Evolutionary conservation across 2,113 vertebrate genomes (phyloP).

Genomic region (Casuarius casuarius): DNA sequence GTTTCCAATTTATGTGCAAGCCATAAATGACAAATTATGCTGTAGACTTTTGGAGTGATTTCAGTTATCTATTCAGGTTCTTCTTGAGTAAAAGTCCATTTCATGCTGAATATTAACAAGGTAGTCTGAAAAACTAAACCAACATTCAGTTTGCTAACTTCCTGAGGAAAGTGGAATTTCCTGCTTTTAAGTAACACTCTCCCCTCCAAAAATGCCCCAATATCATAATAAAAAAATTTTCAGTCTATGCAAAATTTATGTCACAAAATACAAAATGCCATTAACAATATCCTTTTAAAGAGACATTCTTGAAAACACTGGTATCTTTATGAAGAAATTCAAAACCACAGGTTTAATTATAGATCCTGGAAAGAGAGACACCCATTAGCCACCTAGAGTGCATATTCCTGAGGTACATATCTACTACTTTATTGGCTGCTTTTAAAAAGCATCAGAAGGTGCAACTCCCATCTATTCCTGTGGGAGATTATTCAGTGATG

Average conservation of each 20-base stretch:
- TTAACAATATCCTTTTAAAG: background rate
- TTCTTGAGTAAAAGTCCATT: background rate
- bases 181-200: background rate
- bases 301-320: background rate
- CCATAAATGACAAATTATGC: background rate
- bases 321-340: background rate
- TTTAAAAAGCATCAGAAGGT: background rate
- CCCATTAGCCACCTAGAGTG: background rate
- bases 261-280: background rate
- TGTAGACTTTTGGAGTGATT: background rate
- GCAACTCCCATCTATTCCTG: background rate
- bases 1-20: background rate
- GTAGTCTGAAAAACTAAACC: background rate
- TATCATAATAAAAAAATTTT: background rate
- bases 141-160: background rate
- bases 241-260: background rate
- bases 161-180: background rate
- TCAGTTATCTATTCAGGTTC: background rate
- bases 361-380: background rate
- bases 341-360: background rate
- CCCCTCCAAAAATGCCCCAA: accelerated
- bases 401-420: background rate
- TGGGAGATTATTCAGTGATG: background rate
- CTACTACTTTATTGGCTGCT: background rate
- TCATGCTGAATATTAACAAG: background rate